A percentile compares a stretch with the other conserved stretches of the same genome.
phyloP scores from a whole-genome alignment of 2,113 vertebrate species.

The Cygnus atratus region DNA sequence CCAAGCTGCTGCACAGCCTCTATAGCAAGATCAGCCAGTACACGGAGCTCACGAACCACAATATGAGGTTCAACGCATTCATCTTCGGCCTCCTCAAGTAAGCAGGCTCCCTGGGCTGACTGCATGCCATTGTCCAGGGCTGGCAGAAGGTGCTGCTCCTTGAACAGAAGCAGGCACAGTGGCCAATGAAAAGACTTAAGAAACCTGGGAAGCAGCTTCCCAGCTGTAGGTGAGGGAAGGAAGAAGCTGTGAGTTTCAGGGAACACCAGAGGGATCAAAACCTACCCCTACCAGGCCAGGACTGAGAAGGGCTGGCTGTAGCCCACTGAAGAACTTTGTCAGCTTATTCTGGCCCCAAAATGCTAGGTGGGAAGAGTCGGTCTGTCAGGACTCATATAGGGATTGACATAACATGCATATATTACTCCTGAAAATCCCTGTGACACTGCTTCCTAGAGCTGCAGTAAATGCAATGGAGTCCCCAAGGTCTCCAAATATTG shows the following conservation, averaged over 20 bases:
- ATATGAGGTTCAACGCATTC: slow-evolving; percentile 95
- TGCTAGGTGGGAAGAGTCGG: not conserved
- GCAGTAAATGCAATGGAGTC: not conserved
- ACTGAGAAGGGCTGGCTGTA: not conserved
- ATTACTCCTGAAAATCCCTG: not conserved
- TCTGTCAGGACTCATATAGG: not conserved
- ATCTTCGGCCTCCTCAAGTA: slow-evolving; percentile 97
- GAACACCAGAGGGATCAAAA: not conserved
- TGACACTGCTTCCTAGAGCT: not conserved
- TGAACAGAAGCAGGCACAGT: not conserved
- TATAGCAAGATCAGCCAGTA: slow-evolving; percentile 92
- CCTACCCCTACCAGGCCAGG: not conserved
- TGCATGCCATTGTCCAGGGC: not conserved
- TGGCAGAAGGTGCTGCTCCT: not conserved
- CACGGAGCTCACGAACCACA: slow-evolving; percentile 89
- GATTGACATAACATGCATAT: not conserved
- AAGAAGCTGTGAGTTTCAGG: not conserved
- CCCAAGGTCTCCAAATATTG: not conserved
- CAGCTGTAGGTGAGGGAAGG: not conserved
- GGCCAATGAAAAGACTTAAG: not conserved
- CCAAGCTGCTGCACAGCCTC: slow-evolving; percentile 88
- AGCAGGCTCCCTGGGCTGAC: slow-evolving; percentile 43
- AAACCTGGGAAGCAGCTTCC: not conserved
- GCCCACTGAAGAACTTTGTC: not conserved
- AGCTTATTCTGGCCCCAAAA: not conserved